Evolutionary conservation across 2,113 vertebrate species (phyloP).

Genomic region (Salvelinus sp.): DNA sequence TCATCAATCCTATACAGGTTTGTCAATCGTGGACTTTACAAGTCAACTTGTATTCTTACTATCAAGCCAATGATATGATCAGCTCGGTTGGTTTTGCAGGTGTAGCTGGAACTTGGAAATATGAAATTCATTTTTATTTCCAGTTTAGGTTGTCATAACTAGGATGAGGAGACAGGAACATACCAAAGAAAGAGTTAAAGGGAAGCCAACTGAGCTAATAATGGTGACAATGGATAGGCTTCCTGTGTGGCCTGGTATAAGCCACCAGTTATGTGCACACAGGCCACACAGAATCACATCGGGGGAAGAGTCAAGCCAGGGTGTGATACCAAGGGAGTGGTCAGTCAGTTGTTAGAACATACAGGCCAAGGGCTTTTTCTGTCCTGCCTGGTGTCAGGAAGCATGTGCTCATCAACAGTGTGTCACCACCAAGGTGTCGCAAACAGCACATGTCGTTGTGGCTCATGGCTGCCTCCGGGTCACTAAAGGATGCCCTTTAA

Average conservation of each 20-base stretch:
- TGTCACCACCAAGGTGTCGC: conserved; percentile 12
- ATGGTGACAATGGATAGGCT: conserved; percentile 56
- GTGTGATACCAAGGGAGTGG: conserved; percentile 34
- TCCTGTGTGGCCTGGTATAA: conserved; percentile 44
- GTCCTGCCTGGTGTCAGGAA: conserved; percentile 26
- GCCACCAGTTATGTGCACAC: neutral
- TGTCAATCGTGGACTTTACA: too few relatives aligned
- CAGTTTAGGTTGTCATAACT: conserved; percentile 57
- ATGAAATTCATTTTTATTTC: neutral
- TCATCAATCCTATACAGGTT: too few relatives aligned
- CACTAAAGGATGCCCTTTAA: conserved; percentile 28
- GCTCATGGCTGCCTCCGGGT: neutral
- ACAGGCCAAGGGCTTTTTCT: conserved; percentile 17
- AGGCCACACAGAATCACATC: neutral
- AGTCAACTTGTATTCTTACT: too few relatives aligned
- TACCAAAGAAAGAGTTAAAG: too few relatives aligned
- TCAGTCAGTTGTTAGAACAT: conserved; percentile 9
- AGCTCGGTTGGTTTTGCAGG: too few relatives aligned
- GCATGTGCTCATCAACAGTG: conserved; percentile 15
- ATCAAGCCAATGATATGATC: too few relatives aligned
- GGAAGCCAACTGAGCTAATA: too few relatives aligned
- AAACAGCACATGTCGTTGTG: neutral
- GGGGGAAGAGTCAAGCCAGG: neutral
- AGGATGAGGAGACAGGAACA: conserved; percentile 8
- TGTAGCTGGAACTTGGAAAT: neutral